phyloP scores from a whole-genome alignment of 2,888 invertebrate species.

The Oligia fasciuncula region DNA sequence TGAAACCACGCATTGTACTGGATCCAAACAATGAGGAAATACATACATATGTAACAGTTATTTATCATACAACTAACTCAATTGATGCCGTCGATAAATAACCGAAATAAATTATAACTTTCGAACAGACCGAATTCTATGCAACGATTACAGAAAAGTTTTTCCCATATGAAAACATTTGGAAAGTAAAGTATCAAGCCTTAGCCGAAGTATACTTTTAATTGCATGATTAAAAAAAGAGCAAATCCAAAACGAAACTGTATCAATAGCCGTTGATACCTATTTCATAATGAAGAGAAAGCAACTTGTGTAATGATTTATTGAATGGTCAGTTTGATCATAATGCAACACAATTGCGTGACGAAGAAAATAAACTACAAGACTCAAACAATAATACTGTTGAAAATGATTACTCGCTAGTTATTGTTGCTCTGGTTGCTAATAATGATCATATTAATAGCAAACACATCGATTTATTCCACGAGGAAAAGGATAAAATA shows the following conservation, averaged over 20 bases:
- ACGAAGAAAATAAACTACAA: constrained; percentile 62
- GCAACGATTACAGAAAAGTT: constrained; percentile 13
- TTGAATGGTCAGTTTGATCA: constrained; percentile 61
- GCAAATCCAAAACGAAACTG: constrained; percentile 5
- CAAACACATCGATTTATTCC: constrained; percentile 4
- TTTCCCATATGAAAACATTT: constrained; percentile 5
- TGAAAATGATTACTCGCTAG: constrained; percentile 47
- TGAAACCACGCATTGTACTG: constrained; percentile 74
- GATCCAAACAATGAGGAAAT: constrained; percentile 73
- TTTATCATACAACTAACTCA: constrained; percentile 48
- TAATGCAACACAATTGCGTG: constrained; percentile 61
- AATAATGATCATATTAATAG: constrained; percentile 14
- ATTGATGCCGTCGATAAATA: constrained; percentile 27
- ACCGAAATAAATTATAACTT: constrained; percentile 19
- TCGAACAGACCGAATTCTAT: neutral
- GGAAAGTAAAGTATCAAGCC: neutral
- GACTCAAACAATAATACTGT: constrained; percentile 51
- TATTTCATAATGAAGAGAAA: constrained; percentile 70
- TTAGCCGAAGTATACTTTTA: neutral
- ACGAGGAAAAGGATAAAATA: constrained; percentile 19
- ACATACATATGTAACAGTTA: constrained; percentile 64
- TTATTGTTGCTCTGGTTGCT: constrained; percentile 13
- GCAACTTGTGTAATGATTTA: constrained; percentile 69
- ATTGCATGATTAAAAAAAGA: constrained; percentile 11
- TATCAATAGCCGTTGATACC: constrained; percentile 57